Conservation (phyloP, 2,113 vertebrate species). For the Poecile atricapillus region DNA sequence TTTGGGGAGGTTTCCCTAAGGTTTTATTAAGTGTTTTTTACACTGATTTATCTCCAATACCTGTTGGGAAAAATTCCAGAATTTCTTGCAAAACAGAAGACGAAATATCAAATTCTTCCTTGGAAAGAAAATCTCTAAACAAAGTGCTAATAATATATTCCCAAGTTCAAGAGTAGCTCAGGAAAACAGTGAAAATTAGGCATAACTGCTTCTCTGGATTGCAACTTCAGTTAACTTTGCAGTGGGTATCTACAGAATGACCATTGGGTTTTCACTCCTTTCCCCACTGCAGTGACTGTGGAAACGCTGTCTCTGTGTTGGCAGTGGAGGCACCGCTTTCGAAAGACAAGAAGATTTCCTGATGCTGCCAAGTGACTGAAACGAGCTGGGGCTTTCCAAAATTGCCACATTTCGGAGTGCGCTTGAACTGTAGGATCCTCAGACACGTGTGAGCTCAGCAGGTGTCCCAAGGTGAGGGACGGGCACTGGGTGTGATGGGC, state of each 20-base stretch:
- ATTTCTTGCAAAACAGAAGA: not conserved
- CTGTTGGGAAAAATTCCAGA: not conserved
- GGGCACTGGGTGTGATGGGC: fast-evolving
- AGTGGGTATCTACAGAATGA: not conserved
- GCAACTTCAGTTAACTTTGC: not conserved
- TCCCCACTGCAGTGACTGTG: not conserved
- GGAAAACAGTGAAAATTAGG: not conserved
- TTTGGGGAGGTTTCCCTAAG: not conserved
- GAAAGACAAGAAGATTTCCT: not conserved
- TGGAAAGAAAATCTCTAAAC: not conserved
- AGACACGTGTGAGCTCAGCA: fast-evolving
- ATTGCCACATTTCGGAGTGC: not conserved
- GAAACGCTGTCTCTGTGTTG: not conserved
- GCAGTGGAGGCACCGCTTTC: not conserved
- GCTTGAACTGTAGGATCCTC: not conserved
- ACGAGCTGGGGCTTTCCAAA: not conserved
- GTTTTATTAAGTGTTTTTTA: not conserved
- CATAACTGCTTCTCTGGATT: not conserved
- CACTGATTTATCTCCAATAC: not conserved
- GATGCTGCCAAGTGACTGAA: not conserved
- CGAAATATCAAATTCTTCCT: not conserved
- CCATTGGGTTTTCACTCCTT: not conserved
- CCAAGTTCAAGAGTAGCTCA: not conserved
- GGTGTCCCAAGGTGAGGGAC: not conserved
- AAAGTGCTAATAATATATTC: not conserved